These are phyloP conservation scores for Atractosteus spatula DNA, from an alignment of 2,113 vertebrate species.

Conservation along the genomic window DNA sequence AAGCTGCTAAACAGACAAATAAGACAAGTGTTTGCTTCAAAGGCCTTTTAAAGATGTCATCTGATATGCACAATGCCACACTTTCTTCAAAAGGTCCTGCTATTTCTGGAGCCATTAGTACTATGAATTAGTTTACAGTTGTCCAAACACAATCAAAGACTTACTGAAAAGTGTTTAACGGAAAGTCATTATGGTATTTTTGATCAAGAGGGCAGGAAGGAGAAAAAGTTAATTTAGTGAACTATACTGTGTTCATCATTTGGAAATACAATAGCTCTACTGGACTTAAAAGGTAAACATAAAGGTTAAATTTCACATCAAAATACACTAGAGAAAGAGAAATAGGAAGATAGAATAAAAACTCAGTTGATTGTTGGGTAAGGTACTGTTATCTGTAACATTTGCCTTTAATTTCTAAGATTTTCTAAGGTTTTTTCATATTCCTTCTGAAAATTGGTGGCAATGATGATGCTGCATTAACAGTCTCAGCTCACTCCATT, in stretches of 20 bases:
- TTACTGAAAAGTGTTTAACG: not conserved
- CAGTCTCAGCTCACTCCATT: too few species aligned
- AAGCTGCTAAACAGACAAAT: not conserved
- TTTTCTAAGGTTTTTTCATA: too few species aligned
- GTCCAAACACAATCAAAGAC: constrained; percentile 3
- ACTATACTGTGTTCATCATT: not conserved
- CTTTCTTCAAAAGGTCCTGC: not conserved
- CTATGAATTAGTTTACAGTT: not conserved
- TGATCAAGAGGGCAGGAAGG: not conserved
- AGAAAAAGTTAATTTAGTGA: constrained; percentile 1
- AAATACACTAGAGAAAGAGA: not conserved
- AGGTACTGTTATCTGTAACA: too few species aligned
- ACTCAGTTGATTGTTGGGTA: too few species aligned
- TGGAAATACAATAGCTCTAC: not conserved
- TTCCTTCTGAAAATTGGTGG: too few species aligned
- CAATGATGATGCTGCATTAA: too few species aligned
- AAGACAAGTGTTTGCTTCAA: not conserved
- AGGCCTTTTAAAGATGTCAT: not conserved
- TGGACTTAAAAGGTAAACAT: not conserved
- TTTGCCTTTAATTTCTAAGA: too few species aligned
- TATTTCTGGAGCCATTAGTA: not conserved
- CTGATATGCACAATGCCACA: constrained; percentile 1
- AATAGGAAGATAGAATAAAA: not conserved
- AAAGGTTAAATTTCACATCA: not conserved
- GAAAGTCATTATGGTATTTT: not conserved